Base-by-base conservation (phyloP, 2,888 invertebrate species). In the Tanytarsus gracilentus region DNA sequence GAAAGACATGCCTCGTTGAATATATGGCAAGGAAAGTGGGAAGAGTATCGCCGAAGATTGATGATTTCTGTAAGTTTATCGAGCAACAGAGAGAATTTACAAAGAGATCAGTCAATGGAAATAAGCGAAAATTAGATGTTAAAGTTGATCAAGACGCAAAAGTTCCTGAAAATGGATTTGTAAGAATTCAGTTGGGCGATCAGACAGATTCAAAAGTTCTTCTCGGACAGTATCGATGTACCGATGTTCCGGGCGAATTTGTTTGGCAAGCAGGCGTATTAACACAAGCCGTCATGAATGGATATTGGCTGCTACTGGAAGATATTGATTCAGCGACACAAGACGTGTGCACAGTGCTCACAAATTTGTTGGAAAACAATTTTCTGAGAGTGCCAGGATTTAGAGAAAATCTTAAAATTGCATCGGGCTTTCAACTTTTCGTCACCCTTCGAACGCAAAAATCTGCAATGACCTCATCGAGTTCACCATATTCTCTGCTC, bases 211-310 rank as follows among this genome's bases (percentile, higher is more conserved):
- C 94, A 58, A 90, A 96, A 74, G 91, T 93, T 80, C 74, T 99
- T 58, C 76, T 99, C 7, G 99, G 99, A 0, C 74, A 74, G 64
- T 74, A 74, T 65, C 81, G 89, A 65, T 98, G 97, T 69, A 96
- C 98, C 0, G 96, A 97, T 70, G 81, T 96, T 52, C 97, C 97
- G 0, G 99, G 99, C 11, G 94, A 99, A 74, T 99, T 99, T 76
- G 76, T 93, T 18, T 99, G 98, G 98, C 83, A 89, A 66, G 87
- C 96, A 2, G 97, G 97, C n/a, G 86, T 93, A 53, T 74, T 98
- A 60, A 93, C 95, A 3, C 89, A 82, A 81, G 92, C 92, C 53
- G 88, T 92, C 4, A 78, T 83, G 68, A 79, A 85, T 67, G 94
- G 94, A 0, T 82, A 86, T 68, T 98, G 98, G 96, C 73, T 99